phyloP scores from a whole-genome alignment of 2,888 invertebrate species.

The Andricus curvator region DNA sequence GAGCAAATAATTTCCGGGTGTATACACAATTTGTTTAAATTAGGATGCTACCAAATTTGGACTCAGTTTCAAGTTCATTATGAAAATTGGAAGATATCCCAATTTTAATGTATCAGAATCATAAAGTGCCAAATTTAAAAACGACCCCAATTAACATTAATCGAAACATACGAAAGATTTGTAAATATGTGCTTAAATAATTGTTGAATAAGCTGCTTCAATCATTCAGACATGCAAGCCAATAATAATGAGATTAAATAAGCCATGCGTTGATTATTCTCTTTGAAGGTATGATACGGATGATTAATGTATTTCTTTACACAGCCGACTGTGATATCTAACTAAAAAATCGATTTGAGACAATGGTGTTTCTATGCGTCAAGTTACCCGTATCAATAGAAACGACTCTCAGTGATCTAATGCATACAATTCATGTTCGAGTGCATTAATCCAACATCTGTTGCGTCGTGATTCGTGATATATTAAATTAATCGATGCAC shows the following conservation, averaged over 20 bases:
- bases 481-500: background rate
- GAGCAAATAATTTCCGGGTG: too few relatives aligned
- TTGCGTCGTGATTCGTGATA: background rate
- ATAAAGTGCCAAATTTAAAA: background rate
- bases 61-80: too few relatives aligned
- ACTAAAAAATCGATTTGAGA: conserved; percentile 18
- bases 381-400: background rate
- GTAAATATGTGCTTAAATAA: background rate
- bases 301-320: conserved; percentile 4
- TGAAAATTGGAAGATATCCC: too few relatives aligned
- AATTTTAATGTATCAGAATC: too few relatives aligned
- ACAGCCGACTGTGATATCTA: background rate
- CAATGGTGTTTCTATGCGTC: conserved; percentile 24
- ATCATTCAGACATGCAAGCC: background rate
- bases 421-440: background rate
- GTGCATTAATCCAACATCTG: background rate
- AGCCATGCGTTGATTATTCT: background rate
- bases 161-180: background rate
- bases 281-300: conserved; percentile 4
- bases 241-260: background rate
- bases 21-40: too few relatives aligned
- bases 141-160: background rate
- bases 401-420: background rate
- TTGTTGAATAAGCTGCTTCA: background rate
- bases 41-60: too few relatives aligned